phyloP scores from a whole-genome alignment of 2,113 vertebrate genomes.

The Charadrius vociferus region DNA sequence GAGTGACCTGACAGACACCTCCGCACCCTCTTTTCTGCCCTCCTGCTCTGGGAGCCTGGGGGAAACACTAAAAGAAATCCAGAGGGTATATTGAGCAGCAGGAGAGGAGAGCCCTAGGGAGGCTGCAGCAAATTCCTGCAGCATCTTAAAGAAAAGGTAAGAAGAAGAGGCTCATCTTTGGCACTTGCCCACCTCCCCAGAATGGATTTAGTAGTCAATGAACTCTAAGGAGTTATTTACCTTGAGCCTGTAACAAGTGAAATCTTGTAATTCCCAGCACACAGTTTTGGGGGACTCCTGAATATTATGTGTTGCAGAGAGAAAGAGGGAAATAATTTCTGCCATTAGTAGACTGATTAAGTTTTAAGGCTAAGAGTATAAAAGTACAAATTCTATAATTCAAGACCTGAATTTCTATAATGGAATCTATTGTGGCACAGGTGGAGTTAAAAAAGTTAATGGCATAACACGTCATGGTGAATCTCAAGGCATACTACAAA shows the following conservation, averaged over 20 bases:
- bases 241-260: not conserved
- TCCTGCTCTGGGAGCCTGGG: not conserved
- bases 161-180: not conserved
- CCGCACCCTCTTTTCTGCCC: not conserved
- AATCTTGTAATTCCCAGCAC: not conserved
- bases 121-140: not conserved
- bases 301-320: not conserved
- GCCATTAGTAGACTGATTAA: not conserved
- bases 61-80: not conserved
- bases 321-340: not conserved
- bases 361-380: not conserved
- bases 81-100: not conserved
- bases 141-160: not conserved
- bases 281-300: accelerated
- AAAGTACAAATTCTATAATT: not conserved
- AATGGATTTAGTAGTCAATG: not conserved
- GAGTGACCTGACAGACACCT: not conserved
- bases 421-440: not conserved
- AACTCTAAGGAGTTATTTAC: not conserved
- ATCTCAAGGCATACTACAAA: not conserved
- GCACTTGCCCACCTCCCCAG: not conserved
- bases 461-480: not conserved
- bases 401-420: not conserved
- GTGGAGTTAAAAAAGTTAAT: not conserved
- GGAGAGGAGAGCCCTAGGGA: not conserved